These are phyloP conservation scores for Gryon sp. DNA, from an alignment of 1,140 invertebrate species.

Conservation along the genomic window DNA sequence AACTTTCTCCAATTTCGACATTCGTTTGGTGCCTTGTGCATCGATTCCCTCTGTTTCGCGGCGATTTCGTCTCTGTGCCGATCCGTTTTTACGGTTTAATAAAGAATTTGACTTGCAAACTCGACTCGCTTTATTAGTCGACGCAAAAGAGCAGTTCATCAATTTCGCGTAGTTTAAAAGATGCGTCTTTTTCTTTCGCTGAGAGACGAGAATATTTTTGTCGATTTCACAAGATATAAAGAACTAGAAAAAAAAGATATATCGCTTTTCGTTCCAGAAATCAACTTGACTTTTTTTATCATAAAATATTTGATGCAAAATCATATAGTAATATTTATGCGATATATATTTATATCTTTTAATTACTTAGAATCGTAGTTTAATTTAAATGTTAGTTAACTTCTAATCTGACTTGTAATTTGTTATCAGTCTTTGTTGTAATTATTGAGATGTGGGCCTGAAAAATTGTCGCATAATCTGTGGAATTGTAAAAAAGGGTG, in stretches of 20 bases:
- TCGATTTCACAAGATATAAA: too few relatives aligned
- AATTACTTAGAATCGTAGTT: too few relatives aligned
- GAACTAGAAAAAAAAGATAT: too few relatives aligned
- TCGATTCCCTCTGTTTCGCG: constrained; percentile 46
- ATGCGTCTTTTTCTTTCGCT: too few relatives aligned
- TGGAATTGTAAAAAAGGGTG: constrained; percentile 66
- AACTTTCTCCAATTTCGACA: constrained; percentile 31
- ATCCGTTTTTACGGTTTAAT: constrained; percentile 38
- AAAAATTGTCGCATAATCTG: constrained; percentile 78
- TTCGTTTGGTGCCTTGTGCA: constrained; percentile 3
- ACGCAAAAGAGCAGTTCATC: constrained; percentile 10
- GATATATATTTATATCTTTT: too few relatives aligned
- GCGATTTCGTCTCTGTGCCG: constrained; percentile 16
- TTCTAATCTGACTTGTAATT: too few relatives aligned
- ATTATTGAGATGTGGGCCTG: constrained; percentile 76
- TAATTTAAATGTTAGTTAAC: too few relatives aligned
- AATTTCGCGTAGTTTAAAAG: constrained; percentile 1
- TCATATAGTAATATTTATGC: too few relatives aligned
- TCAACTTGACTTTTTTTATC: too few relatives aligned
- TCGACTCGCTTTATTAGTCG: constrained; percentile 33
- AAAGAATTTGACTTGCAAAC: constrained; percentile 55
- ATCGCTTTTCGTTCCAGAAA: too few relatives aligned
- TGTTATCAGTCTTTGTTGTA: constrained; percentile 21
- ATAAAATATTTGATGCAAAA: too few relatives aligned
- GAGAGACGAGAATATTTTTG: too few relatives aligned